Base-by-base conservation (phyloP, 2,888 invertebrate species). In the Helleia helle region DNA sequence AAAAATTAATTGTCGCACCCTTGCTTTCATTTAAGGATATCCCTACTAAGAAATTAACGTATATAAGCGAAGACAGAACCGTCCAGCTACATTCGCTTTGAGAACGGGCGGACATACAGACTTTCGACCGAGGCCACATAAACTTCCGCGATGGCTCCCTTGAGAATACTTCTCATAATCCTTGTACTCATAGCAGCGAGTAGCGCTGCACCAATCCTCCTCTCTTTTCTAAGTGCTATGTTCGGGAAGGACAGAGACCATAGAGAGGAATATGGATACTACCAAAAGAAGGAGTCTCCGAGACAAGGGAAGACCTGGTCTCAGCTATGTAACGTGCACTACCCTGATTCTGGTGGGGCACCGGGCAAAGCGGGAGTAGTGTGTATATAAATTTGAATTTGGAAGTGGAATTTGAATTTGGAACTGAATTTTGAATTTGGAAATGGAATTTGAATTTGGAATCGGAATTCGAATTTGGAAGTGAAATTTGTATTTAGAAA, bases 311-410 rank as follows among this genome's bases (percentile, higher is more conserved):
- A 40, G 39, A 31, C 39, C 7, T 40, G 31, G 31, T 25, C 15
- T 18, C 30, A 40, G 4, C n/a, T 40, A 4, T 40, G 39, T n/a
- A 12, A 29, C 11, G 39, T 40, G 5, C 39, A 40, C 25, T 40
- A 40, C 15, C 31, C 39, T 4, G 25, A 40, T 12, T 14, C 39
- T 3, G 39, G 11, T 4, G 14, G 13, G 4, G 9, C 12, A 3
- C 30, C 30, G 4, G 39, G 39, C 1, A 39, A 30, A 9, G 30
- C 39, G 1, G 39, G 39, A 8, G 39, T 40, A 4, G 39, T 40
- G 31, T 40, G 39, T 25, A 22, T 30, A 4, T 31, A 24, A 17
- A 1, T 8, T 4, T 22, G 1, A 2, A 22, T 22, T 18, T 18
- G 5, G 4, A 18, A 3, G 3, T 18, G 18, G 5, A 18, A 5